Base-by-base conservation (phyloP, 2,888 invertebrate species). In the Alviniconcha strummeri region DNA sequence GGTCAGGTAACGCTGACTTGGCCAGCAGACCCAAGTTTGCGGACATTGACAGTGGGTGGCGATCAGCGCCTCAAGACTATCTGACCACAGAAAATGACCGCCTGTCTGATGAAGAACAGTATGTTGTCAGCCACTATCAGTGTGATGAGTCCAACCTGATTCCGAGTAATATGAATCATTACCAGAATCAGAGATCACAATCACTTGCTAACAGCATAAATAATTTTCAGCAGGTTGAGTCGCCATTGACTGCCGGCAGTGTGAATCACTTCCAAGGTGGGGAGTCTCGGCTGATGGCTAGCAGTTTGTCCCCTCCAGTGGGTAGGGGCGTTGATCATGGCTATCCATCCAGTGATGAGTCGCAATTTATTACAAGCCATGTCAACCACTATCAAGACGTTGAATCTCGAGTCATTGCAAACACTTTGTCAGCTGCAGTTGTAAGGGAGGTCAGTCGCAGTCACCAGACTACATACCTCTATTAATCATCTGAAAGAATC, bases 401-500 rank as follows among this genome's bases (percentile, higher is more conserved):
- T 36, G 36, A 36, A 36, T 36, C 36, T 36, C 36, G 36, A 36
- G 36, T 36, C 36, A 36, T 36, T 36, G 36, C 36, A 36, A 36
- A 36, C 36, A 36, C 36, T 36, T 36, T 36, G 36, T 57, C 76
- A 5, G 76, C 76, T 5, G 76, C 56, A 19, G 57, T 77, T 8
- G 56, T 77, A 11, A 77, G 57, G 76, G 76, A 77, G 57, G 57
- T 77, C 57, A 57, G 57, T 17, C 57, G 76, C 4, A 77, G 19
- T 7, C 57, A 77, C 57, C n/a, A 56, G 11, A 77, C 76, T 11
- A 57, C 76, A 56, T 77, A 77, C 19, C 76, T 77, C 19, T 77
- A 57, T 77, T 77, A 57, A 77, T 19, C 36, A 36, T 36, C 36
- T 36, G 36, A 36, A 36, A 36, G 36, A 36, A 36, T 36, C 36